phyloP scores from a whole-genome alignment of 2,888 invertebrate species.

The Conomelus anceps region DNA sequence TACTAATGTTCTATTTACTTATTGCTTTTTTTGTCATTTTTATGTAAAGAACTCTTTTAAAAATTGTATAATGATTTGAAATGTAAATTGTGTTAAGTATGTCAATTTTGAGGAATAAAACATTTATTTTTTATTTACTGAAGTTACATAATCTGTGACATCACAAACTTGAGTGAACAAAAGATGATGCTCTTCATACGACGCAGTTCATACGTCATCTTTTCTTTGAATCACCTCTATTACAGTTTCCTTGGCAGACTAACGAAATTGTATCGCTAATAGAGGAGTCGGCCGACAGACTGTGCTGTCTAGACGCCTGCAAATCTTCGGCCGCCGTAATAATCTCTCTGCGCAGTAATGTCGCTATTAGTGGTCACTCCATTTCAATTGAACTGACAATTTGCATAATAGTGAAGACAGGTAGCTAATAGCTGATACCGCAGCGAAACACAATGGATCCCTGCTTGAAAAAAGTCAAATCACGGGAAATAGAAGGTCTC shows the following conservation, averaged over 20 bases:
- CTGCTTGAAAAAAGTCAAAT: neutral
- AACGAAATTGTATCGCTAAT: neutral
- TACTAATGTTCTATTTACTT: no score
- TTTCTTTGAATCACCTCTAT: neutral
- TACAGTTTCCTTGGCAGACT: neutral
- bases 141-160: no score
- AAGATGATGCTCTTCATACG: no score
- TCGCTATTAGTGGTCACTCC: neutral
- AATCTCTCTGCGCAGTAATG: neutral
- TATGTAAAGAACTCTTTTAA: no score
- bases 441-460: neutral
- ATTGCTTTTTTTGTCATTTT: no score
- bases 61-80: no score
- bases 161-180: no score
- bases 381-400: no score
- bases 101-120: no score
- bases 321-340: neutral
- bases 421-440: neutral
- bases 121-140: no score
- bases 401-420: neutral
- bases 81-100: no score
- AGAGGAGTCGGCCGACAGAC: neutral
- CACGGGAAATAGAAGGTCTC: neutral
- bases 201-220: neutral
- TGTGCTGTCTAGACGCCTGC: neutral